Evolutionary conservation across 1,140 invertebrate genomes (phyloP), one percentile per base, ranked within the genome.

Genomic region (Dreissena polymorpha): DNA sequence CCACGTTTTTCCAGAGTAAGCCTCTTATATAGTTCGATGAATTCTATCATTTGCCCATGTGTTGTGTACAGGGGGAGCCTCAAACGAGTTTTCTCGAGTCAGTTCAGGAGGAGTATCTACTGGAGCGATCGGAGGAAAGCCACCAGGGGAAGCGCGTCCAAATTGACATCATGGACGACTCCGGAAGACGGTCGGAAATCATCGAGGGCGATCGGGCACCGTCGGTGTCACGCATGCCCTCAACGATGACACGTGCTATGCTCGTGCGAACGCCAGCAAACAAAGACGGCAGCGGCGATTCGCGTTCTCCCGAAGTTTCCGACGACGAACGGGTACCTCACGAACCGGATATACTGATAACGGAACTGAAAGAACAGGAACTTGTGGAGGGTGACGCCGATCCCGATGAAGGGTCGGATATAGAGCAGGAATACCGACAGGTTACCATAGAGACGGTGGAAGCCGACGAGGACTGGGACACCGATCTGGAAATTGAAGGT

Each of bases 401-500:
- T 10, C 53, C 57, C 12, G 80, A 70, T 7, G 81, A 77, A 13
- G 74, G 70, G 27, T 76, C 73, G 21, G 74, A 83, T 64, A 64
- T 83, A 25, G 81, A 83, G 72, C 67, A 53, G n/a, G 74, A 76
- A 76, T 83, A 83, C 50, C 29, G 64, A 69, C 81, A 83, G 18
- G 71, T 83, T 64, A 83, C 81, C 57, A 67, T 83, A 25, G 81
- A 83, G 71, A 83, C 81, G 21, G 67, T 83, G 21, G 55, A 83
- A 25, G 70, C 70, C 18, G 67, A 77, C 10, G 81, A 83, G 71
- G 81, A 83, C 53, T 83, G 81, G 81, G 81, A 83, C 29, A 83
- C 81, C 6, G 81, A 83, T 68, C 67, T 83, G 51, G 81, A 83
- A 71, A 83, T 83, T 57, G 81, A 83, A 76, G 81, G 81, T 83